Evolutionary conservation across 2,797 vertebrate genomes (phyloP).

Genomic region (Chrosomus eos): DNA sequence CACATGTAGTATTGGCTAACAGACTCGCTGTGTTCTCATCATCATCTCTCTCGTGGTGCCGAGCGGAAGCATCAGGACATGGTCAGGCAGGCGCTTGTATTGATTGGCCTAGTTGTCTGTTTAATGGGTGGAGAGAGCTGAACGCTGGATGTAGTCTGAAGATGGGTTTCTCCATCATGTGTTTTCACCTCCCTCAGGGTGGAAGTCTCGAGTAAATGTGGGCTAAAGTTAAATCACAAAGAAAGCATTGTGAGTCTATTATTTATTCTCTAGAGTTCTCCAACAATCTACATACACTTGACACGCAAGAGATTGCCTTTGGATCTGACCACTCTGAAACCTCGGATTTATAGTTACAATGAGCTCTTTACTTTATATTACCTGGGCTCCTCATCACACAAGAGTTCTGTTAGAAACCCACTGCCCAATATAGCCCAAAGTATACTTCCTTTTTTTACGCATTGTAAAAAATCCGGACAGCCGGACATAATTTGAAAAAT

Average conservation of each 20-base stretch:
- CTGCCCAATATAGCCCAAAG: too few species aligned
- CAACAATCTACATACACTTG: neutral
- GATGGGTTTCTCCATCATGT: constrained; percentile 35
- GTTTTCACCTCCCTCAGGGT: constrained; percentile 17
- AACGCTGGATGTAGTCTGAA: constrained; percentile 29
- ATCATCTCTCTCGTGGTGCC: constrained; percentile 2
- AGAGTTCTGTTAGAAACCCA: neutral
- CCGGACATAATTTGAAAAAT: too few species aligned
- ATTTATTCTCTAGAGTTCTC: neutral
- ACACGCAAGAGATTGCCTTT: neutral
- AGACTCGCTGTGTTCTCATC: neutral
- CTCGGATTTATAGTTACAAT: neutral
- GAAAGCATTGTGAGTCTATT: neutral
- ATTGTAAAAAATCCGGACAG: too few species aligned
- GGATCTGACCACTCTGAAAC: neutral
- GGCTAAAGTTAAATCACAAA: neutral
- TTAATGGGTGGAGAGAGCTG: constrained; percentile 38
- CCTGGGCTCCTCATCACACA: neutral
- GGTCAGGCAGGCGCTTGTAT: constrained; percentile 40
- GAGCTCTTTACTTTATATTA: neutral
- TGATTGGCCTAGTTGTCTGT: constrained; percentile 61
- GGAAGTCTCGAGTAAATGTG: neutral
- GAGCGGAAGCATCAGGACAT: constrained; percentile 34
- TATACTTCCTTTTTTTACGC: too few species aligned
- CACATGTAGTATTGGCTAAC: constrained; percentile 1